Evolutionary conservation across 2,888 invertebrate genomes (phyloP), one percentile per base, ranked within the genome.

Genomic region (Galeopsomyia nigrocyanea): DNA sequence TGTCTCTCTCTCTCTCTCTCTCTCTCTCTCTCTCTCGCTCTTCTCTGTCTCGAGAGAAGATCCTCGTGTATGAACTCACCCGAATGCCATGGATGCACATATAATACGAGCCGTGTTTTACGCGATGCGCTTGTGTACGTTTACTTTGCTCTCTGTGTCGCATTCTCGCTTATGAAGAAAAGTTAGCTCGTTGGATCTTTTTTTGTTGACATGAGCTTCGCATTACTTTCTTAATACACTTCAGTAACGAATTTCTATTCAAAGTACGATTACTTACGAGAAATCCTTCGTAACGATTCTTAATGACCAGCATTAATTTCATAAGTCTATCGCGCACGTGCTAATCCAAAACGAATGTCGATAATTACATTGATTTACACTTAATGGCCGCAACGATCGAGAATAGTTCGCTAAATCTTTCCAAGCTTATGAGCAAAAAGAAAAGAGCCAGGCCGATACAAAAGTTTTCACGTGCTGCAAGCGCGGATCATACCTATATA

Each of bases 291-390:
- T 26, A 17, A 13, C 13, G 19, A 10, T 21, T 3, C 26, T 19
- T 13, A 60, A 46, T 19, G 26, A 6, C 19, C 3, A 10, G 46
- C 16, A 13, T 55, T 62, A 50, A 61, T 66, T 66, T 72, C 58
- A 53, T 62, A 53, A 47, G 39, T 39, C 13, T 39, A 39, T 39
- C 39, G 39, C 13, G 3, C n/a, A 39, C 19, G n/a, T 21, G 47
- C 19, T 51, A 58, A 58, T 26, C 26, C 21, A 1, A 58, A 31
- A 67, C n/a, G 39, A 67, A 70, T 67, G 57, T 39, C 63, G 64
- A 62, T 74, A 71, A 68, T 74, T 74, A 74, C 67, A 31, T 74
- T 71, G 74, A 74, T 71, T 74, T 71, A 74, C 58, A 56, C 64
- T 58, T 66, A 62, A 69, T 62, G 51, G 47, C 56, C 22, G 13